Conservation (phyloP, 1,140 invertebrate species). For the Diorhabda elongata region DNA sequence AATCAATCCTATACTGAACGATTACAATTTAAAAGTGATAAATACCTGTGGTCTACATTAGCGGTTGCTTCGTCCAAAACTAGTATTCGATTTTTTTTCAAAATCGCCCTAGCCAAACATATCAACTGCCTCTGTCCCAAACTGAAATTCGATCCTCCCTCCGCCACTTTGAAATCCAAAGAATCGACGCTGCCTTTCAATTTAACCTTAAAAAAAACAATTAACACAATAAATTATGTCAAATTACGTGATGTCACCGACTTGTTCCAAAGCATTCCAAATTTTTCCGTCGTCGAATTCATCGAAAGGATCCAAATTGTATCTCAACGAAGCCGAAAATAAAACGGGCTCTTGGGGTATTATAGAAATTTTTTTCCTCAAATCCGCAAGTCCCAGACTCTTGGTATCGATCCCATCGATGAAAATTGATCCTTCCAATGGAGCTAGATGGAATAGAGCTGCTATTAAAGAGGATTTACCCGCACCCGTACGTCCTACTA, state of each 20-base stretch:
- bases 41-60: slow-evolving; percentile 9
- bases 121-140: slow-evolving; percentile 8
- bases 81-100: slow-evolving; percentile 6
- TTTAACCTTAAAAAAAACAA: slow-evolving; percentile 1
- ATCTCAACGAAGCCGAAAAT: slow-evolving; percentile 61
- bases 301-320: slow-evolving; percentile 56
- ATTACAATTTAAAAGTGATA: background rate
- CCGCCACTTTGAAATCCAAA: slow-evolving; percentile 4
- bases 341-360: slow-evolving; percentile 71
- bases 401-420: slow-evolving; percentile 56
- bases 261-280: slow-evolving; percentile 52
- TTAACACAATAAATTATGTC: background rate
- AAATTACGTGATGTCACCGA: slow-evolving; percentile 22
- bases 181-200: slow-evolving; percentile 4
- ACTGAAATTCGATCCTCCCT: slow-evolving; percentile 6
- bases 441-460: slow-evolving; percentile 64
- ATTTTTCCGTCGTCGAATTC: slow-evolving; percentile 56
- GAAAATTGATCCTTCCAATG: slow-evolving; percentile 61
- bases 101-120: slow-evolving; percentile 8
- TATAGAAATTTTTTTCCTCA: slow-evolving; percentile 63
- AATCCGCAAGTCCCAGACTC: slow-evolving; percentile 51
- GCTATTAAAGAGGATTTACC: slow-evolving; percentile 70
- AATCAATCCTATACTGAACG: too few relatives aligned
- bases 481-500: slow-evolving; percentile 59
- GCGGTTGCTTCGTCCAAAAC: slow-evolving; percentile 10